Percentiles rank a stretch among this genome's conserved stretches.
Evolutionary conservation across 2,888 invertebrate genomes (phyloP).

Genomic region (Orthosia gracilis): DNA sequence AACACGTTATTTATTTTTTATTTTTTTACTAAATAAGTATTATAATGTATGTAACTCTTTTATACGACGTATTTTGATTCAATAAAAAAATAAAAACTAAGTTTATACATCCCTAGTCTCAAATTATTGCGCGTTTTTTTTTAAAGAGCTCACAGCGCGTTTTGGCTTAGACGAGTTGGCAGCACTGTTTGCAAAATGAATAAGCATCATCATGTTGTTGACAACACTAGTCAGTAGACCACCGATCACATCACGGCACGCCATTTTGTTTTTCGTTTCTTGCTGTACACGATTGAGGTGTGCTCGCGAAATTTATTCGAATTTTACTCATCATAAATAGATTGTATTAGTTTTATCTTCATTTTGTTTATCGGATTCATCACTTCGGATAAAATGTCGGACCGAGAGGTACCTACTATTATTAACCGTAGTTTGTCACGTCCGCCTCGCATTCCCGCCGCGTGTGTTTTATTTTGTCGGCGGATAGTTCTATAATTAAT

Average conservation of each 20-base stretch:
- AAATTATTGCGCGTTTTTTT: too few species aligned
- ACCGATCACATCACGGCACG: conserved; percentile 72
- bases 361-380: conserved; percentile 75
- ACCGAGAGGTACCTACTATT: conserved; percentile 87
- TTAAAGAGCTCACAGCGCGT: too few species aligned
- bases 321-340: conserved; percentile 78
- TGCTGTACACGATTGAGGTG: conserved; percentile 70
- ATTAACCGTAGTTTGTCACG: conserved; percentile 75
- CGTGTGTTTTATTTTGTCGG: conserved; percentile 83
- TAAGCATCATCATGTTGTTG: neutral
- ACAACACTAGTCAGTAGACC: conserved; percentile 28
- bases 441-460: conserved; percentile 74
- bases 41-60: too few species aligned
- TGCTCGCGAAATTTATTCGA: conserved; percentile 77
- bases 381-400: conserved; percentile 83
- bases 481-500: conserved; percentile 72
- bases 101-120: too few species aligned
- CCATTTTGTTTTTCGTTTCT: conserved; percentile 85
- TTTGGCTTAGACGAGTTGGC: too few species aligned
- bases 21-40: too few species aligned
- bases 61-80: too few species aligned
- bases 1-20: too few species aligned
- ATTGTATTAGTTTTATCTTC: conserved; percentile 78
- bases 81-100: too few species aligned
- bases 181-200: too few species aligned